These are phyloP conservation scores for Plebejus anna DNA, from an alignment of 2,888 invertebrate species.

Conservation along the genomic window DNA sequence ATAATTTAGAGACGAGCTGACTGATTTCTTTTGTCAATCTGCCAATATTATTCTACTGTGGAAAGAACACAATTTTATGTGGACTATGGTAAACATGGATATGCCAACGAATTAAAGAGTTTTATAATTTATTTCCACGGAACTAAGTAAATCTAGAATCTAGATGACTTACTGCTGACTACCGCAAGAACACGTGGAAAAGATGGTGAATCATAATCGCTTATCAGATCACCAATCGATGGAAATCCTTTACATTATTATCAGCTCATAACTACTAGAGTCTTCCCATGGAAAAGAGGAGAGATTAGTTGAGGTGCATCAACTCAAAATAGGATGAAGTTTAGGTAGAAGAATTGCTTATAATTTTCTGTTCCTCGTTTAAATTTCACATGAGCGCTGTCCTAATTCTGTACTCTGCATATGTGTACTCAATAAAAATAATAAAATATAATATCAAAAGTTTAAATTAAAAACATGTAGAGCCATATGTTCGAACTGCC, in stretches of 20 bases:
- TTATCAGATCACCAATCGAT: not conserved
- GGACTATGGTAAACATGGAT: too few relatives aligned
- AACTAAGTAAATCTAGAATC: not conserved
- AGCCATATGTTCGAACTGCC: conserved; percentile 26
- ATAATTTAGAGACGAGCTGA: too few relatives aligned
- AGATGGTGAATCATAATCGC: conserved; percentile 8
- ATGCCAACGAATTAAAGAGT: not conserved
- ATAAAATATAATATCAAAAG: conserved; percentile 2
- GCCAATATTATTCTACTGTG: too few relatives aligned
- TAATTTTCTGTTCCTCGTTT: not conserved
- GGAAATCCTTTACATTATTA: not conserved
- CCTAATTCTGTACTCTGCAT: not conserved
- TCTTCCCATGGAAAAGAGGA: not conserved
- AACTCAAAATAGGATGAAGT: not conserved
- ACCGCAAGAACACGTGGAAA: not conserved
- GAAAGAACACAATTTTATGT: too few relatives aligned
- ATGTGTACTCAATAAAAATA: not conserved
- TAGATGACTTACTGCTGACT: too few relatives aligned
- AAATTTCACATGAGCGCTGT: not conserved
- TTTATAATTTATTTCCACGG: not conserved
- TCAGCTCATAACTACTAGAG: not conserved
- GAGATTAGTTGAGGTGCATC: not conserved
- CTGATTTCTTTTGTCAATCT: too few relatives aligned
- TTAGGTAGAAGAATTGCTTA: not conserved
- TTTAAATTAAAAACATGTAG: conserved; percentile 26